phyloP scores from a whole-genome alignment of 2,888 invertebrate genomes.

The Drosophila peninsularis region DNA sequence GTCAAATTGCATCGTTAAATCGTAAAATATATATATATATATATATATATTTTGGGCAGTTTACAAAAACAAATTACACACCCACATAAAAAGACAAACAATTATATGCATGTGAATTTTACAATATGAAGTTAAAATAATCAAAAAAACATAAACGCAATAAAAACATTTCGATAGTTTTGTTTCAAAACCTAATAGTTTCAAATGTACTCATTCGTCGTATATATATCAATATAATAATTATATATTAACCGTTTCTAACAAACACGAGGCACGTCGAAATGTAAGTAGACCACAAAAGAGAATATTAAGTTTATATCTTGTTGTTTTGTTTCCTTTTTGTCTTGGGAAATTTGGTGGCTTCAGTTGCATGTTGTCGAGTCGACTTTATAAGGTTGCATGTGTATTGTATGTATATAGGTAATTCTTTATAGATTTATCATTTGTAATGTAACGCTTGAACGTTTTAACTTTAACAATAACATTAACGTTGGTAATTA shows the following conservation, averaged over 20 bases:
- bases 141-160: constrained; percentile 49
- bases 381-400: constrained; percentile 69
- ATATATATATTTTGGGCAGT: constrained; percentile 51
- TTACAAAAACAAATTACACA: constrained; percentile 42
- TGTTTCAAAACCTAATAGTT: constrained; percentile 70
- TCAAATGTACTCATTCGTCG: constrained; percentile 56
- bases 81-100: constrained; percentile 28
- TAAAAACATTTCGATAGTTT: constrained; percentile 51
- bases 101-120: constrained; percentile 22
- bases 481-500: constrained; percentile 68
- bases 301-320: constrained; percentile 51
- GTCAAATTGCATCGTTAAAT: constrained; percentile 56
- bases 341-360: constrained; percentile 73
- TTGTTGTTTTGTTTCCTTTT: constrained; percentile 67
- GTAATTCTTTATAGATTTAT: constrained; percentile 50
- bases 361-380: constrained; percentile 74
- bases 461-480: constrained; percentile 75
- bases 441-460: constrained; percentile 41
- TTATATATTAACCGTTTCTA: constrained; percentile 79
- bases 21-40: constrained; percentile 14
- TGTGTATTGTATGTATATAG: constrained; percentile 55
- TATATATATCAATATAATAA: constrained; percentile 54
- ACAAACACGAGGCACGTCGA: constrained; percentile 81
- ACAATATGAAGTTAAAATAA: constrained; percentile 26
- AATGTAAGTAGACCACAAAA: constrained; percentile 76